Evolutionary conservation across 2,797 vertebrate species (phyloP), one percentile per base, ranked within the genome.

Genomic region (Spatula clypeata): DNA sequence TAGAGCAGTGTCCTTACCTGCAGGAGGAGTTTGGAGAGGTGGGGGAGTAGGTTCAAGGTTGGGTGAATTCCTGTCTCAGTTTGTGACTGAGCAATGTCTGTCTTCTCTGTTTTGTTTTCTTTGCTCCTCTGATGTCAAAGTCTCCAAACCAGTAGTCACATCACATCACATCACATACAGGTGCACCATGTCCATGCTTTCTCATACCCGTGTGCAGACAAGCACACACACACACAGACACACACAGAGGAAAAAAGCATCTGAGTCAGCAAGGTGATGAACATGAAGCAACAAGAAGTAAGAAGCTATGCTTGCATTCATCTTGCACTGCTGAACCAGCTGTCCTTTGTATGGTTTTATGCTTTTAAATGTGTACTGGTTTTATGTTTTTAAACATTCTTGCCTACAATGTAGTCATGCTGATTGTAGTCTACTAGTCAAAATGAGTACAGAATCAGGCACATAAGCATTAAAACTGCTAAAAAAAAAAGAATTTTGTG

Each of bases 121-220:
- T 0, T 38, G 18, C 2, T 26, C 19, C 21, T 51, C 26, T 31
- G 69, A 38, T 62, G 8, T 20, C 3, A 0, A n/a, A 73, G 27
- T 49, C 10, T 40, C 14, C 23, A 26, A n/a, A 36, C 21, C 12
- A 4, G 13, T 21, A 36, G 34, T 34, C 21, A 31, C 34, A 26
- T 29, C 26, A 44, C 24, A 54, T 34, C 21, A 31, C 34, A 26
- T 29, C 26, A 44, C 24, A 54, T 10, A 4, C 4, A 24, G 0
- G 1, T 23, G 55, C 23, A 55, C 36, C 14, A 20, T 0, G 0
- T 19, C 6, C 32, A 2, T 58, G 49, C 6, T 8, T 75, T 69
- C 31, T 49, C 8, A 1, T 29, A n/a, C 6, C 5, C 4, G 5
- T 27, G 38, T 36, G 2, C 6, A 77, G 32, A 26, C 4, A 27